A percentile compares a stretch with the other conserved stretches of the same genome.
phyloP scores from a whole-genome alignment of 2,888 invertebrate species.

The Diploptera punctata region DNA sequence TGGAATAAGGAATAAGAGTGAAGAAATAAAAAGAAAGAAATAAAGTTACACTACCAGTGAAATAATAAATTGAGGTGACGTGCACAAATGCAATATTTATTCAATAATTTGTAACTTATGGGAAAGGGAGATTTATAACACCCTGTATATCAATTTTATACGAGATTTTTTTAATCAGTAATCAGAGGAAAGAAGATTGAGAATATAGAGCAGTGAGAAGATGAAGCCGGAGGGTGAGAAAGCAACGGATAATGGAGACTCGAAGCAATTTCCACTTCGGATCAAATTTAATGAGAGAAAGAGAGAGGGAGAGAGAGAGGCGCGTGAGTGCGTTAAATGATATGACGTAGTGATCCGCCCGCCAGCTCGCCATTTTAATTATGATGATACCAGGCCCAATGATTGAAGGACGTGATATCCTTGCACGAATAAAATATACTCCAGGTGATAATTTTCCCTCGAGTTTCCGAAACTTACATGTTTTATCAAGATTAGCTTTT shows the following conservation, averaged over 20 bases:
- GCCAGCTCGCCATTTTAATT: conserved; percentile 26
- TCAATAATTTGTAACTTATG: too few relatives aligned
- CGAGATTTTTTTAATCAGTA: conserved; percentile 28
- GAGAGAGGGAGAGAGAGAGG: not conserved
- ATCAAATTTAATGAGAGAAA: conserved; percentile 37
- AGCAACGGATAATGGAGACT: conserved; percentile 31
- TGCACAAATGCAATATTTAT: too few relatives aligned
- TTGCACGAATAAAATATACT: too few relatives aligned
- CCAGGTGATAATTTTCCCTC: too few relatives aligned
- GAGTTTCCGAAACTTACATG: too few relatives aligned
- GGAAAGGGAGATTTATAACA: not conserved
- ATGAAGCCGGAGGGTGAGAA: not conserved
- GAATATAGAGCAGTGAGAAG: conserved; percentile 20
- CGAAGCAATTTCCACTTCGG: conserved; percentile 30
- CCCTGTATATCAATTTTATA: conserved; percentile 2
- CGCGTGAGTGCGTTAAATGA: conserved; percentile 32
- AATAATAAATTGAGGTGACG: too few relatives aligned
- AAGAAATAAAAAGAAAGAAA: too few relatives aligned
- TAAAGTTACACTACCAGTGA: too few relatives aligned
- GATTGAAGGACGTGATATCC: not conserved
- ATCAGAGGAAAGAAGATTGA: conserved; percentile 27
- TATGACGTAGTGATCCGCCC: conserved; percentile 29
- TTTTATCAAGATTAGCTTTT: too few relatives aligned
- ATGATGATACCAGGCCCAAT: not conserved
- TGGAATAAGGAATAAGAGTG: too few relatives aligned